A percentile compares a stretch with the other conserved stretches of the same genome.
These are phyloP conservation scores for Dendrolimus pini DNA, from an alignment of 2,888 invertebrate genomes.

Conservation along the genomic window DNA sequence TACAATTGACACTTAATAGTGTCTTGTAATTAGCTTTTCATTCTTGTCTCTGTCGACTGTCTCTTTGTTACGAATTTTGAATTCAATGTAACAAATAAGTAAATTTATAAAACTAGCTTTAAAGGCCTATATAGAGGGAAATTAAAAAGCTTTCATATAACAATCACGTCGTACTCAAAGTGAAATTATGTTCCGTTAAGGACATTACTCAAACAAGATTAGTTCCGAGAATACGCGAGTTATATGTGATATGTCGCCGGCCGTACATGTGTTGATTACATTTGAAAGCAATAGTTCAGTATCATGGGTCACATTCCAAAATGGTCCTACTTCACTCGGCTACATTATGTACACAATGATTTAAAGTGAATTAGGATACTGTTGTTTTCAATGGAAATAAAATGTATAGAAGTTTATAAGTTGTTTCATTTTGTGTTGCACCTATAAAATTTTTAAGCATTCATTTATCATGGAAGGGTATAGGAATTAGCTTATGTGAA, in stretches of 20 bases:
- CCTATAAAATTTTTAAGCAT: too few relatives aligned
- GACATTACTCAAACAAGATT: too few relatives aligned
- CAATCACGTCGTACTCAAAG: too few relatives aligned
- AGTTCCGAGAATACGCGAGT: background rate
- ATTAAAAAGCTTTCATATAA: too few relatives aligned
- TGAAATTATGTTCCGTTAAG: too few relatives aligned
- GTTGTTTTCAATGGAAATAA: constrained; percentile 70
- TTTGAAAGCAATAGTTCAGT: constrained; percentile 38
- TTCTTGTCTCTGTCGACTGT: constrained; percentile 3
- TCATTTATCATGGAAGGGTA: too few relatives aligned
- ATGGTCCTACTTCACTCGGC: constrained; percentile 38
- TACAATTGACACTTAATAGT: background rate
- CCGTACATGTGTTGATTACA: constrained; percentile 48
- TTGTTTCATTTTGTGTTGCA: constrained; percentile 26
- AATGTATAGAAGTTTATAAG: constrained; percentile 53
- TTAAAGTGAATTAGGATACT: constrained; percentile 54
- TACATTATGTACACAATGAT: constrained; percentile 23
- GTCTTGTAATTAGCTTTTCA: too few relatives aligned
- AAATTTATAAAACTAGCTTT: too few relatives aligned
- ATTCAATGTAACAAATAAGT: too few relatives aligned
- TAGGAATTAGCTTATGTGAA: background rate
- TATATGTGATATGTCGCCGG: constrained; percentile 16
- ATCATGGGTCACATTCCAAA: constrained; percentile 67
- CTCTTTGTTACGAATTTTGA: background rate
- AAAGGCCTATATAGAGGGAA: too few relatives aligned